Evolutionary conservation across 2,888 invertebrate species (phyloP).

Genomic region (Limnephilus lunatus): DNA sequence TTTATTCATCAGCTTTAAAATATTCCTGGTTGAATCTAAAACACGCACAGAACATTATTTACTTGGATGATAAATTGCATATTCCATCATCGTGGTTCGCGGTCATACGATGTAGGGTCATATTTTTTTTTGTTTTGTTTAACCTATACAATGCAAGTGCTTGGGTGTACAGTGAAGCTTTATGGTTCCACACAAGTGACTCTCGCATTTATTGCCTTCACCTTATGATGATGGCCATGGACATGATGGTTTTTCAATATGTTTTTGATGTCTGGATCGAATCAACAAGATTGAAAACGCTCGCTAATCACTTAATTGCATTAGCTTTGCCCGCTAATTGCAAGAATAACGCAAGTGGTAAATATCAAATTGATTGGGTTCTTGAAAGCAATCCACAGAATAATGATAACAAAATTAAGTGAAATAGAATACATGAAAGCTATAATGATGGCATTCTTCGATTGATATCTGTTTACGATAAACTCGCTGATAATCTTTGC

Average conservation of each 20-base stretch:
- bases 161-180: not conserved
- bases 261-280: not conserved
- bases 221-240: not conserved
- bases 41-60: not conserved
- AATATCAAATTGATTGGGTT: not conserved
- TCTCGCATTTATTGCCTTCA: not conserved
- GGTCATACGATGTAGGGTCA: not conserved
- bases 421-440: not conserved
- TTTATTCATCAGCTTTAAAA: not conserved
- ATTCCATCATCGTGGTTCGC: not conserved
- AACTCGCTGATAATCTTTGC: not conserved
- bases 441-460: not conserved
- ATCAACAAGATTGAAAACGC: not conserved
- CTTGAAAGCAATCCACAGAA: not conserved
- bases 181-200: not conserved
- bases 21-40: not conserved
- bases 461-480: slow-evolving; percentile 11
- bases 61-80: not conserved
- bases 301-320: not conserved
- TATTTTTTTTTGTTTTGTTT: not conserved
- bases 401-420: not conserved
- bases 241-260: not conserved
- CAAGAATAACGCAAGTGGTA: not conserved
- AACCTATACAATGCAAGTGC: not conserved
- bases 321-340: not conserved